Evolutionary conservation across 2,888 invertebrate genomes (phyloP).

Genomic region (Argynnis bischoffii): DNA sequence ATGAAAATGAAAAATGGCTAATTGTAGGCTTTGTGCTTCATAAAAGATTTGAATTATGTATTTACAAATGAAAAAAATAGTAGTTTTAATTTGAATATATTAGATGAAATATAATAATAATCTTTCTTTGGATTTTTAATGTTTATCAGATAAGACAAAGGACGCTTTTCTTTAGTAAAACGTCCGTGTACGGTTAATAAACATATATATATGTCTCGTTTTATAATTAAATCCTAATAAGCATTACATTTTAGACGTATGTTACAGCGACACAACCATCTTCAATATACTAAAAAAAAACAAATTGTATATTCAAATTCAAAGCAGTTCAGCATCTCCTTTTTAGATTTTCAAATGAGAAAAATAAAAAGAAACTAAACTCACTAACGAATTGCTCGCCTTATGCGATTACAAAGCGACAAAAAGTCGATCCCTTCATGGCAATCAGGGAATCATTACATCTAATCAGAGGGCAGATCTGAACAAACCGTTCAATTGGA

Average conservation of each 20-base stretch:
- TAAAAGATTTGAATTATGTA: background rate
- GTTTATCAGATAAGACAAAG: no score
- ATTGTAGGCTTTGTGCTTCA: background rate
- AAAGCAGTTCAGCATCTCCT: background rate
- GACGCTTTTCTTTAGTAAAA: no score
- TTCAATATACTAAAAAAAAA: background rate
- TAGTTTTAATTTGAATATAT: no score
- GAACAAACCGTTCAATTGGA: slow-evolving; percentile 22
- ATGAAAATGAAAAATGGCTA: slow-evolving; percentile 9
- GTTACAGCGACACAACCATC: background rate
- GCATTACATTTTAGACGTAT: no score
- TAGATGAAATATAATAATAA: no score
- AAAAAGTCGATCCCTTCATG: slow-evolving; percentile 11
- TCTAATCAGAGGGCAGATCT: slow-evolving; percentile 25
- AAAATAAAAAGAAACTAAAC: background rate
- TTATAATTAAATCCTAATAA: no score
- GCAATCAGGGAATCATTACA: slow-evolving; percentile 17
- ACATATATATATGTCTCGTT: no score
- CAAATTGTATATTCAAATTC: background rate
- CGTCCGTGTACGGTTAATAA: no score
- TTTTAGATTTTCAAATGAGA: background rate
- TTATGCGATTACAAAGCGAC: background rate
- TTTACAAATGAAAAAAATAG: background rate
- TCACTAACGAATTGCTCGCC: slow-evolving; percentile 8
- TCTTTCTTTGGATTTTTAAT: no score